phyloP scores from a whole-genome alignment of 2,113 vertebrate species.

The Piliocolobus tephrosceles region DNA sequence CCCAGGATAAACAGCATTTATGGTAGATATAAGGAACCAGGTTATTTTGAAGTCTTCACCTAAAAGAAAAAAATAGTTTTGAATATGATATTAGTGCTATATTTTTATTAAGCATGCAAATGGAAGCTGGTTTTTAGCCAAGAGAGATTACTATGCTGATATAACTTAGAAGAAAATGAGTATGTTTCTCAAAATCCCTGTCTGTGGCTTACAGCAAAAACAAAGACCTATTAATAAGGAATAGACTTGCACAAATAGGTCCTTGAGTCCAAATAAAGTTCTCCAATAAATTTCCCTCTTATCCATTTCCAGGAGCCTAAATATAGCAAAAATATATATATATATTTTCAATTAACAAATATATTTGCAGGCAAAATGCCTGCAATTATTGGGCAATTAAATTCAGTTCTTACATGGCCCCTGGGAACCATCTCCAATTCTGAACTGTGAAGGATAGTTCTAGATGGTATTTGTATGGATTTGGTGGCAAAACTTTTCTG shows the following conservation, averaged over 20 bases:
- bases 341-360: conserved; percentile 84
- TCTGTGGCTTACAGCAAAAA: conserved; percentile 83
- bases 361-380: conserved; percentile 75
- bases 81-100: conserved; percentile 79
- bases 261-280: conserved; percentile 82
- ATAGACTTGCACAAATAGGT: conserved; percentile 81
- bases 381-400: conserved; percentile 59
- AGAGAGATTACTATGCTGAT: conserved; percentile 87
- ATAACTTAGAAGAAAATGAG: conserved; percentile 85
- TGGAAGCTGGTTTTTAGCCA: conserved; percentile 85
- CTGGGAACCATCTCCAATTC: conserved; percentile 47
- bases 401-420: conserved; percentile 36
- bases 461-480: background rate
- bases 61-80: conserved; percentile 81
- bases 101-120: conserved; percentile 88
- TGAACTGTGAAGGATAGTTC: conserved; percentile 21
- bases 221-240: conserved; percentile 85
- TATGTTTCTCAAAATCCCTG: conserved; percentile 82
- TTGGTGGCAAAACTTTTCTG: conserved; percentile 32
- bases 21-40: conserved; percentile 70
- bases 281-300: conserved; percentile 80
- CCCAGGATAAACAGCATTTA: conserved; percentile 82
- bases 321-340: conserved; percentile 65
- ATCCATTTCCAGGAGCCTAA: conserved; percentile 80
- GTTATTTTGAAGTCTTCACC: conserved; percentile 80